phyloP scores from a whole-genome alignment of 2,888 invertebrate species.

The Lamellibrachia satsuma region DNA sequence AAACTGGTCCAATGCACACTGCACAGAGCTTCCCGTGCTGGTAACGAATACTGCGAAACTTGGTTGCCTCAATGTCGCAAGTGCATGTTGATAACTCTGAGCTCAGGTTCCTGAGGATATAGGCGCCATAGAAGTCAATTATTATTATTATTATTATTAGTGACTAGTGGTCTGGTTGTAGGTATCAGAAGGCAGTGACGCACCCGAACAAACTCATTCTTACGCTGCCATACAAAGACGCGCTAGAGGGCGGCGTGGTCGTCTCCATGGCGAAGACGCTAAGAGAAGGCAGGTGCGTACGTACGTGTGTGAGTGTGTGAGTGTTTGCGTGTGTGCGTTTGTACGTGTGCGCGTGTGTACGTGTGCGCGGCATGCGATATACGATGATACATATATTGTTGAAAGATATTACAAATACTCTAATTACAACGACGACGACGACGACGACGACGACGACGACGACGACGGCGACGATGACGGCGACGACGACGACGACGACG shows the following conservation, averaged over 20 bases:
- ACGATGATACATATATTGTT: too few relatives aligned
- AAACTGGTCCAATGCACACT: too few relatives aligned
- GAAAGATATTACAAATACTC: too few relatives aligned
- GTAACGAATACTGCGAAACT: neutral
- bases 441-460: too few relatives aligned
- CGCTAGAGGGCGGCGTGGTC: constrained; percentile 34
- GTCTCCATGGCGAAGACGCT: constrained; percentile 39
- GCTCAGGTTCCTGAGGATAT: too few relatives aligned
- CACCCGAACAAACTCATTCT: constrained; percentile 4
- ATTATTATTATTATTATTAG: too few relatives aligned
- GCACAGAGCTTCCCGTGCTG: too few relatives aligned
- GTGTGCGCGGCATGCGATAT: neutral
- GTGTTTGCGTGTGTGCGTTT: neutral
- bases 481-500: too few relatives aligned
- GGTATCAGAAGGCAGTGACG: neutral
- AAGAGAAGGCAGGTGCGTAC: constrained; percentile 10
- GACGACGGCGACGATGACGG: too few relatives aligned
- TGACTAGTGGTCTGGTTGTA: neutral
- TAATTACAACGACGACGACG: too few relatives aligned
- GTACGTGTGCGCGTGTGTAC: neutral
- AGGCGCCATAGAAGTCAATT: too few relatives aligned
- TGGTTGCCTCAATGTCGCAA: neutral
- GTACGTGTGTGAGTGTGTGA: neutral
- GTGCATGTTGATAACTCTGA: neutral
- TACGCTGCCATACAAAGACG: constrained; percentile 33